Evolutionary conservation across 2,888 invertebrate genomes (phyloP), one percentile per base, ranked within the genome.

Genomic region (Antheraea assamensis): DNA sequence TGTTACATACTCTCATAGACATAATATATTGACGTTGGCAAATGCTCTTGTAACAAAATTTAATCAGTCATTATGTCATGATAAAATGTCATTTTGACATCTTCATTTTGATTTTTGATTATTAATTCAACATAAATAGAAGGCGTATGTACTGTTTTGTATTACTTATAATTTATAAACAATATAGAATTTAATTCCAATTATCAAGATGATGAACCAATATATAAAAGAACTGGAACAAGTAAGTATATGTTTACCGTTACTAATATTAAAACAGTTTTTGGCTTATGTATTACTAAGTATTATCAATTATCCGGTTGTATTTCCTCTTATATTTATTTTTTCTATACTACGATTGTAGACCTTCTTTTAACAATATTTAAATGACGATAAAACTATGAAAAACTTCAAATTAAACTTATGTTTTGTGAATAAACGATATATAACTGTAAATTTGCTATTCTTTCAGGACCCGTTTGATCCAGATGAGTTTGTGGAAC

Each of bases 401-500:
- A 17, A 27, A 55, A 15, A 27, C 1, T 61, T 27, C 27, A 19
- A 61, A 61, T 27, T 27, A 10, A 27, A 27, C 15, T 27, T 17
- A 2, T 27, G 1, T 24, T 10, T 61, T 61, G 27, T 61, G 27
- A 27, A 27, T 61, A 61, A 15, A 61, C 24, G 2, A 10, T 13
- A 55, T 55, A 55, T n/a, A 27, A 58, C 8, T 58, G 10, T 64
- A 17, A 1, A 27, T 64, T 13, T 64, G 61, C 15, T 5, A 64
- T 64, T 64, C 17, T 90, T 92, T 74, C 83, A 99, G 98, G 99
- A 99, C 87, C 98, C 99, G 0, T 99, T 99, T 88, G 98, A 99
- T 94, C 97, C 99, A 19, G 98, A 98, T 85, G 99, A 99, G 88
- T 99, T 99, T 95, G 99, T 99, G 1, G 99, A 99, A 89, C 96